Percentiles rank a stretch among this genome's conserved stretches.
Evolutionary conservation across 2,797 vertebrate genomes (phyloP).

Genomic region (Chromis chromis): DNA sequence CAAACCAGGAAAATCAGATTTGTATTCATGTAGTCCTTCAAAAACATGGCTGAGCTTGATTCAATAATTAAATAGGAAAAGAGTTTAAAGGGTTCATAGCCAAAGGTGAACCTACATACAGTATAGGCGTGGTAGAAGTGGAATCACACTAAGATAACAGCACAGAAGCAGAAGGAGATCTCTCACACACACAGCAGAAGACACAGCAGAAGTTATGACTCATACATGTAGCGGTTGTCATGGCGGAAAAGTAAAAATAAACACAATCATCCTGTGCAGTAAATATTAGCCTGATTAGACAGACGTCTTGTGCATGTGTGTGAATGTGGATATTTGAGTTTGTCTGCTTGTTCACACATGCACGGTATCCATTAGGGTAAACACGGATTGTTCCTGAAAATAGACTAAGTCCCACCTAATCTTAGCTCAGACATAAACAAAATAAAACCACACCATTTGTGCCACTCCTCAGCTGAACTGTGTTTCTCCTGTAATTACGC

Average conservation of each 20-base stretch:
- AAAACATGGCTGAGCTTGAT: constrained; percentile 16
- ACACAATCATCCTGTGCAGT: constrained; percentile 12
- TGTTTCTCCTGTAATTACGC: constrained; percentile 56
- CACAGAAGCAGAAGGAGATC: constrained; percentile 15
- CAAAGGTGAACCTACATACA: not conserved
- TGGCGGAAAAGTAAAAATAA: constrained; percentile 41
- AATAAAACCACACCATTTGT: constrained; percentile 29
- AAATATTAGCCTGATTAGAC: constrained; percentile 21
- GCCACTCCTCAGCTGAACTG: constrained; percentile 45
- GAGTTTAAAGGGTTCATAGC: not conserved
- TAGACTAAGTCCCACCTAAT: constrained; percentile 30
- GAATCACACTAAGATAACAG: constrained; percentile 8
- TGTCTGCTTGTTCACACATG: constrained; percentile 13
- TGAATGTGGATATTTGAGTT: not conserved
- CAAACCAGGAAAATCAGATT: constrained; percentile 12
- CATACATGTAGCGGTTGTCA: constrained; percentile 30
- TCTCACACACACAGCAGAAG: constrained; percentile 5
- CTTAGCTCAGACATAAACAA: constrained; percentile 38
- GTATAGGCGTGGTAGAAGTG: not conserved
- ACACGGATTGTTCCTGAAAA: constrained; percentile 29
- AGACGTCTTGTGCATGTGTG: not conserved
- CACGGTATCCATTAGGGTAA: constrained; percentile 21
- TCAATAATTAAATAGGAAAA: constrained; percentile 33
- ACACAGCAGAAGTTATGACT: constrained; percentile 38
- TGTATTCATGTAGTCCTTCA: constrained; percentile 6